A percentile compares a stretch with the other conserved stretches of the same genome.
phyloP scores from a whole-genome alignment of 1,140 invertebrate species.

The Papilio polytes region DNA sequence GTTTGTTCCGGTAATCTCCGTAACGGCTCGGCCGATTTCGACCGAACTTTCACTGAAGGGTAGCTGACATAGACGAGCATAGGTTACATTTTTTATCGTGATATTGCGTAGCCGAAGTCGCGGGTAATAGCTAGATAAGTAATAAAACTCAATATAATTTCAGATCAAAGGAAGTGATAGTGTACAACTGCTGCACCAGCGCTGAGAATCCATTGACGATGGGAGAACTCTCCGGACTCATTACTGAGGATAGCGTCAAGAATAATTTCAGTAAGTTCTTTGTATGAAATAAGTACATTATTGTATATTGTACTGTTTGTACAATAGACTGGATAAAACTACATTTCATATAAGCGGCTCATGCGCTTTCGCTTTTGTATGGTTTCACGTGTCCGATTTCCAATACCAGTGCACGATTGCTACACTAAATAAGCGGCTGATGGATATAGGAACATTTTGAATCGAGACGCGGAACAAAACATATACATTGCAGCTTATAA shows the following conservation, averaged over 20 bases:
- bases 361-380: background rate
- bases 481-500: too few species aligned
- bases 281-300: background rate
- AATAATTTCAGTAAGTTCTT: slow-evolving; percentile 46
- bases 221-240: background rate
- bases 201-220: slow-evolving; percentile 48
- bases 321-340: background rate
- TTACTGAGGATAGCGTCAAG: slow-evolving; percentile 28
- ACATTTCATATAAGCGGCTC: background rate
- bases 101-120: too few species aligned
- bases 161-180: slow-evolving; percentile 43
- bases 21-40: too few species aligned
- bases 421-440: background rate
- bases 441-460: too few species aligned
- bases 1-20: too few species aligned
- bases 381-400: background rate
- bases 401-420: background rate
- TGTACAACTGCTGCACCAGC: slow-evolving; percentile 52
- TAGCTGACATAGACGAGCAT: too few species aligned
- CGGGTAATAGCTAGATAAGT: too few species aligned
- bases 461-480: too few species aligned
- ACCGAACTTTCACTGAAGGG: too few species aligned
- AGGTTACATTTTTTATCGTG: too few species aligned
- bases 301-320: too few species aligned
- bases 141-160: slow-evolving; percentile 24